Evolutionary conservation across 2,113 vertebrate species (phyloP).

Genomic region (Syngnathus typhle): DNA sequence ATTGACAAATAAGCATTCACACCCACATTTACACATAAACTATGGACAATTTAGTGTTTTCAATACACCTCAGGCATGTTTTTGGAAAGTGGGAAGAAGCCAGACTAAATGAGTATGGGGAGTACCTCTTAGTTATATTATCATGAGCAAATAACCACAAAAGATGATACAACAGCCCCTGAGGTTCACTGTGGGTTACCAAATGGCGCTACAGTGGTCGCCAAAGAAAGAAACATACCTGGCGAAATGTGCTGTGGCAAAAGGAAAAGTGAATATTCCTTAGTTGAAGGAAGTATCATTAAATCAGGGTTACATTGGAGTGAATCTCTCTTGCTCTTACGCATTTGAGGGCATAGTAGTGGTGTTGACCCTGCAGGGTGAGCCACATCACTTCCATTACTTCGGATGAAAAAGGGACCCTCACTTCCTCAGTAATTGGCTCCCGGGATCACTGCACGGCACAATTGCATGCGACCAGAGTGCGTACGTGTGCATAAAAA

Average conservation of each 20-base stretch:
- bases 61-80: background rate
- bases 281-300: conserved; percentile 59
- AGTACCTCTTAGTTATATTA: background rate
- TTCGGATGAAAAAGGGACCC: conserved; percentile 35
- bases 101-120: too few species aligned
- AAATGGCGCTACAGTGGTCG: background rate
- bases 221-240: conserved; percentile 9
- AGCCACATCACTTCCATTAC: conserved; percentile 53
- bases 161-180: background rate
- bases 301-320: conserved; percentile 42
- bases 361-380: conserved; percentile 49
- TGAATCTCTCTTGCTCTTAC: conserved; percentile 26
- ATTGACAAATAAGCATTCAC: too few species aligned
- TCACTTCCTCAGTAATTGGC: conserved; percentile 52
- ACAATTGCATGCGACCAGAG: conserved; percentile 16
- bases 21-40: too few species aligned
- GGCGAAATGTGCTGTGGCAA: conserved; percentile 12
- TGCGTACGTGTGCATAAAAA: conserved; percentile 14
- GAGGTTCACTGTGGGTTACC: conserved; percentile 7
- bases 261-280: conserved; percentile 13
- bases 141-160: background rate
- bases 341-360: conserved; percentile 52
- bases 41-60: too few species aligned
- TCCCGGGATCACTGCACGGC: conserved; percentile 44
- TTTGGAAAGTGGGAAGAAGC: background rate